Base-by-base conservation (phyloP, 2,797 vertebrate species). In the Sebastes taczanowskii region DNA sequence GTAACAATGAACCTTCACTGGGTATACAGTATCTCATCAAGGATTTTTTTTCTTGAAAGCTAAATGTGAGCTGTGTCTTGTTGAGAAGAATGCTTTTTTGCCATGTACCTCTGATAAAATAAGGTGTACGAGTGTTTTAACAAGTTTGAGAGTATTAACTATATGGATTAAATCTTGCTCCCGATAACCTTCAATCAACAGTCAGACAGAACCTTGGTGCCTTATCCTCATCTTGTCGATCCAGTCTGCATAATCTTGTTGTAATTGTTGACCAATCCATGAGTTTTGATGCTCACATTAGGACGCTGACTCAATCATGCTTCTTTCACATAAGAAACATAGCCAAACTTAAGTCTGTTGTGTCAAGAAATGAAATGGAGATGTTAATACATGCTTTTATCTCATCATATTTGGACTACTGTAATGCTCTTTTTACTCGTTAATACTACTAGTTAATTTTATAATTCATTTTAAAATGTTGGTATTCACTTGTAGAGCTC, bases 171-270 rank as follows among this genome's bases (percentile, higher is more conserved):
- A 18, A 46, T 46, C 42, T 46, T 62, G 30, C 30, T 62, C 55
- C 23, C 0, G 13, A 58, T 59, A 59, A 59, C 1, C 25, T 59
- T 29, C 14, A 18, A 0, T 59, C 27, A 20, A 0, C 27, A 0
- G 0, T 59, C 58, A 9, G 14, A 7, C 20, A 34, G 2, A 6
- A 34, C 30, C 0, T 32, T n/a, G 29, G 29, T 10, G 20, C 30
- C 10, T 5, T 1, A 61, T n/a, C 30, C 20, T 1, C 30, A 32
- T 61, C 3, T 61, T 1, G 0, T 62, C 1, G 60, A 6, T 34
- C 6, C 35, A 62, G 20, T 34, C 6, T 35, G 20, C 34, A 1
- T 14, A 23, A 35, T 14, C 32, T 35, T 63, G n/a, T 38, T 63
- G 11, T 22, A 0, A 62, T 62, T n/a, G 4, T 3, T 34, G 30